A percentile compares a stretch with the other conserved stretches of the same genome.
These are phyloP conservation scores for Anadara kagoshimensis DNA, from an alignment of 1,140 invertebrate species.

Conservation along the genomic window DNA sequence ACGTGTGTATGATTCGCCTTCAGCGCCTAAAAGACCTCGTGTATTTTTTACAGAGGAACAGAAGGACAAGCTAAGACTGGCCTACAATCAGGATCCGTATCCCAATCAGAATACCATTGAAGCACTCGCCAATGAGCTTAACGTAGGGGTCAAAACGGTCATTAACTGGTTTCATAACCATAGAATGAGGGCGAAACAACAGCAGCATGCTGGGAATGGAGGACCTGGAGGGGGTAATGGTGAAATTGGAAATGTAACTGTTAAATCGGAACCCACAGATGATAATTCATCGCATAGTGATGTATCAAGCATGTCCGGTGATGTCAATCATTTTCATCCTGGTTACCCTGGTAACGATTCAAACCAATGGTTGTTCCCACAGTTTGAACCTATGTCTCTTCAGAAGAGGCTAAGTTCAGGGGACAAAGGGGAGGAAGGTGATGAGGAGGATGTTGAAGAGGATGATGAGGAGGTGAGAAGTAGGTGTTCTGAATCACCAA, in stretches of 20 bases:
- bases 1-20: slow-evolving; percentile 61
- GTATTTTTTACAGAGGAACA: slow-evolving; percentile 98
- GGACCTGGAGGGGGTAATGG: slow-evolving; percentile 1
- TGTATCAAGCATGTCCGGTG: slow-evolving; percentile 69
- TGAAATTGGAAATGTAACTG: slow-evolving; percentile 13
- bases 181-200: slow-evolving; percentile 93
- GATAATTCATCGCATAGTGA: slow-evolving; percentile 72
- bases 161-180: slow-evolving; percentile 99
- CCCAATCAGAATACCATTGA: slow-evolving; percentile 97
- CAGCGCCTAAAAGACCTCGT: slow-evolving; percentile 75
- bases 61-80: slow-evolving; percentile 94
- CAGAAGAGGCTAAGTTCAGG: slow-evolving; percentile 47
- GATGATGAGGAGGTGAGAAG: slow-evolving; percentile 38
- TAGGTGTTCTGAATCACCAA: not conserved
- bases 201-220: slow-evolving; percentile 55
- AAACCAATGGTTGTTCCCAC: slow-evolving; percentile 71
- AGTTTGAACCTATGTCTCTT: slow-evolving; percentile 65
- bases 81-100: slow-evolving; percentile 96
- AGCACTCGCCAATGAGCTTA: slow-evolving; percentile 92
- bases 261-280: slow-evolving; percentile 61
- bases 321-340: slow-evolving; percentile 46
- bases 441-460: slow-evolving; percentile 47
- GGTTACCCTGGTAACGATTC: slow-evolving; percentile 52
- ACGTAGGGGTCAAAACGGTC: slow-evolving; percentile 94
- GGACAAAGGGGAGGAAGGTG: slow-evolving; percentile 54